Conservation (phyloP, 2,888 invertebrate genomes). For the Crepidodera aurea region DNA sequence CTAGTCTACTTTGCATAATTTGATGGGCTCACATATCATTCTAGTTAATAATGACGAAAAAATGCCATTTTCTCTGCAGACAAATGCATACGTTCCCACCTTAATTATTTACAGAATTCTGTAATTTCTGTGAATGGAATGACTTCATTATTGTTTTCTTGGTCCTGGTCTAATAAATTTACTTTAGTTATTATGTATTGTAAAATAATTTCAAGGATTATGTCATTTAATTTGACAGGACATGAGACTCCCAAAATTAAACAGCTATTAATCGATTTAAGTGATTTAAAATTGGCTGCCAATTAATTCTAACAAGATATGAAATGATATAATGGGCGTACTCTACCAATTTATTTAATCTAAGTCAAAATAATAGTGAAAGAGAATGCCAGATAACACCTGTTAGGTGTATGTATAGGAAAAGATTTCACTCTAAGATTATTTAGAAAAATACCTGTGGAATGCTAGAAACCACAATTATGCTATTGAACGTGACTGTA, state of each 20-base stretch:
- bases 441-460: background rate
- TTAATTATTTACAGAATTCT: no score
- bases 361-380: background rate
- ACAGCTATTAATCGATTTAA: background rate
- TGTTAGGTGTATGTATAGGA: background rate
- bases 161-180: no score
- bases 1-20: no score
- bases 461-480: background rate
- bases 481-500: background rate
- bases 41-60: no score
- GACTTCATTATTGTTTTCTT: no score
- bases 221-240: background rate
- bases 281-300: constrained; percentile 6
- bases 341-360: background rate
- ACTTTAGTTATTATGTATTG: no score
- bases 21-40: no score
- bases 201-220: background rate
- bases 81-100: no score
- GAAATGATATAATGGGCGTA: constrained; percentile 12
- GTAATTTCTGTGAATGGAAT: no score
- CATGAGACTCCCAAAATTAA: background rate
- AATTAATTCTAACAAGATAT: constrained; percentile 7
- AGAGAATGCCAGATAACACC: constrained; percentile 14
- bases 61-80: no score
- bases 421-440: constrained; percentile 11